Percentiles rank a stretch among this genome's conserved stretches.
These are phyloP conservation scores for Cheilosia grossa DNA, from an alignment of 2,888 invertebrate species.

Conservation along the genomic window DNA sequence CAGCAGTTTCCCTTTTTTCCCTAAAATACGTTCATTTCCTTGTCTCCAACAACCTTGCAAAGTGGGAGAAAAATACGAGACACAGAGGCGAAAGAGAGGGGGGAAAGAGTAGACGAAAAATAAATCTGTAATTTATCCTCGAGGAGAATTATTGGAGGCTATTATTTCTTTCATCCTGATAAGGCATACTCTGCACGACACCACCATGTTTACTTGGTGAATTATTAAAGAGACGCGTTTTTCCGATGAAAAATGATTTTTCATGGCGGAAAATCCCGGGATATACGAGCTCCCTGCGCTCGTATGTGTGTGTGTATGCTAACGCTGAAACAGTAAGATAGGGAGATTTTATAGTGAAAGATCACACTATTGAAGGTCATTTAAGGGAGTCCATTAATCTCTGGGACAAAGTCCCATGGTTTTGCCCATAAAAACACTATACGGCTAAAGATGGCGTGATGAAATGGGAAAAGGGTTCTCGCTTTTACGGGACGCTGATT, in stretches of 20 bases:
- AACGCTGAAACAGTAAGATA: constrained; percentile 44
- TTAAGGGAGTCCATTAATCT: constrained; percentile 68
- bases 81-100: background rate
- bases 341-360: constrained; percentile 67
- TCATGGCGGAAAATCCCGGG: constrained; percentile 47
- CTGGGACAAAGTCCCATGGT: constrained; percentile 42
- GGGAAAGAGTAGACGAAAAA: background rate
- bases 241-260: constrained; percentile 68
- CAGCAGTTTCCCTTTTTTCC: constrained; percentile 48
- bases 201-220: constrained; percentile 61
- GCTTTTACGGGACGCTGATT: constrained; percentile 55
- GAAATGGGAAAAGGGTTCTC: constrained; percentile 64
- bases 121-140: constrained; percentile 70
- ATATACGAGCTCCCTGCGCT: constrained; percentile 10
- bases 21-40: constrained; percentile 11
- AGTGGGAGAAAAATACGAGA: background rate
- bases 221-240: constrained; percentile 71
- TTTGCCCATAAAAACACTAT: constrained; percentile 63
- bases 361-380: constrained; percentile 68
- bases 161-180: constrained; percentile 61
- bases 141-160: constrained; percentile 67
- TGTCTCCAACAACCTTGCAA: too few species aligned
- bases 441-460: constrained; percentile 47
- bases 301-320: background rate
- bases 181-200: constrained; percentile 34